Base-by-base conservation (phyloP, 2,797 vertebrate genomes). In the Falco naumanni region DNA sequence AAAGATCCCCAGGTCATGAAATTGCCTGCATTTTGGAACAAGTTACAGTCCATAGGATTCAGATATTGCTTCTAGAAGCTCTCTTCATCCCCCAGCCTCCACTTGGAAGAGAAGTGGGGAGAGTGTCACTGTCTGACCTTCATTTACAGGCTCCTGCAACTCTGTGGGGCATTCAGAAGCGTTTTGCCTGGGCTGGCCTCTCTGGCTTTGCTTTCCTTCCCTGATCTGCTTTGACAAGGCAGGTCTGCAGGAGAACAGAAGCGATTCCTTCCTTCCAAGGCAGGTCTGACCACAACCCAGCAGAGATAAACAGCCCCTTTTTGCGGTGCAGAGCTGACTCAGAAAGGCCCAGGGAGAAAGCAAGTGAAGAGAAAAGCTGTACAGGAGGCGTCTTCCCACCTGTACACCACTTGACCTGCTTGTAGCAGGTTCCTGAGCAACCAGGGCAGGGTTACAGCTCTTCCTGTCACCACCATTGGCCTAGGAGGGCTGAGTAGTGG, bases 401-500 rank as follows among this genome's bases (percentile, higher is more conserved):
- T 65, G 66, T 45, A 21, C 77, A 60, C 11, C 57, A 19, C 29
- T 78, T 95, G 92, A 92, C 91, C 85, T 91, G 70, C 59, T 90
- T 87, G 43, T 70, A 93, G 89, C 95, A 89, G 41, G 41, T 41
- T 87, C 92, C 94, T 81, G 90, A 93, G 76, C 48, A 75, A 25
- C 75, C 5, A 1, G 75, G 60, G 29, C 78, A 87, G 82, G 39
- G 16, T 72, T 78, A 21, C 37, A 82, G 39, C 47, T 31, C 61
- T 33, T 66, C n/a, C 6, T 28, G 65, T 87, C 68, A 87, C 79
- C 66, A 18, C 65, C 13, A 2, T 60, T 71, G 82, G 66, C 90
- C 33, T 7, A 5, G 48, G 54, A 54, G 60, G 26, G 29, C 65
- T 53, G 78, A 78, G 83, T 39, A 59, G 12, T 4, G 16, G 11